Evolutionary conservation across 2,797 vertebrate species (phyloP).

Genomic region (Helarctos malayanus): DNA sequence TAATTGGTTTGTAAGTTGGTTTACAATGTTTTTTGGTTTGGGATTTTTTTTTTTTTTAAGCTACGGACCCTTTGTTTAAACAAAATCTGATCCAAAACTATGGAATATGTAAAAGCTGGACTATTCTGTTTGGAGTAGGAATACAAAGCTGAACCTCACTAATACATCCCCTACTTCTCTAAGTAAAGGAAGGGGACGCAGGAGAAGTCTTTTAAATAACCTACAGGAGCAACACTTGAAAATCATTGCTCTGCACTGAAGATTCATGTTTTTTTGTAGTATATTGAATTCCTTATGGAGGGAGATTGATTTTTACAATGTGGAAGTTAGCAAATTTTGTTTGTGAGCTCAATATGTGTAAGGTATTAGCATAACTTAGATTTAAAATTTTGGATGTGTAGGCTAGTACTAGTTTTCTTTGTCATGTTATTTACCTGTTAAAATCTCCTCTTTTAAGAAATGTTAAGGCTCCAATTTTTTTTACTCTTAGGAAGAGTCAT

Average conservation of each 20-base stretch:
- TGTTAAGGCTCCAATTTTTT: neutral
- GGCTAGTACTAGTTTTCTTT: neutral
- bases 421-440: neutral
- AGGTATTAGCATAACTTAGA: neutral
- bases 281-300: neutral
- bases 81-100: neutral
- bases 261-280: neutral
- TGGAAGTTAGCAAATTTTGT: neutral
- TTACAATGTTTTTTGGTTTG: neutral
- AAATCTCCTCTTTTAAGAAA: neutral
- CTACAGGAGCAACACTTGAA: neutral
- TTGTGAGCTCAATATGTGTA: neutral
- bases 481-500: neutral
- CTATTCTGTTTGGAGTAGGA: neutral
- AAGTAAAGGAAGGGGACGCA: neutral
- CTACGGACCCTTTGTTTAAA: neutral
- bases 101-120: neutral
- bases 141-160: neutral
- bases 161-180: neutral
- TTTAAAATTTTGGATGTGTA: neutral
- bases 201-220: neutral
- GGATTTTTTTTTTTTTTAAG: neutral
- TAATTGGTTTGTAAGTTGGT: neutral
- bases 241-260: neutral
- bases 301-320: neutral